phyloP scores from a whole-genome alignment of 2,113 vertebrate genomes.

The Indri indri region DNA sequence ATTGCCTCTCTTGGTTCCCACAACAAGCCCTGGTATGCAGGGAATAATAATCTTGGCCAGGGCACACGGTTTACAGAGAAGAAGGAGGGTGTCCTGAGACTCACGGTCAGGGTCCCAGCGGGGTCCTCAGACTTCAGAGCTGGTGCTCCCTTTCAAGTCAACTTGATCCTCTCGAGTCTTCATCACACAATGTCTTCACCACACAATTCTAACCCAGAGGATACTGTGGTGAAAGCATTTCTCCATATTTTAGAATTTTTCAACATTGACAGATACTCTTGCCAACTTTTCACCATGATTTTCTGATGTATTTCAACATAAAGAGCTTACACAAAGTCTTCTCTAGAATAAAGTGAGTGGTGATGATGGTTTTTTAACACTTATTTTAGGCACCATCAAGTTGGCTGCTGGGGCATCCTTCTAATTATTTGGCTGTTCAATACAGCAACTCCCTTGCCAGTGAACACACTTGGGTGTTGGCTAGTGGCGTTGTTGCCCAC shows the following conservation, averaged over 20 bases:
- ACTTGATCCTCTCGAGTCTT: neutral
- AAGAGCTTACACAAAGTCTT: neutral
- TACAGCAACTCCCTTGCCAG: neutral
- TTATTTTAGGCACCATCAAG: neutral
- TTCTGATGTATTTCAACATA: neutral
- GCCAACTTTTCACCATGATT: neutral
- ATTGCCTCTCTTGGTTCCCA: neutral
- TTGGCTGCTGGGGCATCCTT: neutral
- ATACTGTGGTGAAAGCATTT: neutral
- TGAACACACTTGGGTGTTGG: neutral
- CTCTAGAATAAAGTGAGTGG: neutral
- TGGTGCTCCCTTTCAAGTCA: neutral
- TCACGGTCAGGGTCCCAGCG: neutral
- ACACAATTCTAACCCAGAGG: neutral
- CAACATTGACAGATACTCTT: neutral
- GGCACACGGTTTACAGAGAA: neutral
- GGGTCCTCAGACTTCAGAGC: neutral
- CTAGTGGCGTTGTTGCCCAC: neutral
- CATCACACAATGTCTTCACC: neutral
- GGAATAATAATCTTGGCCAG: neutral
- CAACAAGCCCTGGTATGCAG: neutral
- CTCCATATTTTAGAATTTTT: neutral
- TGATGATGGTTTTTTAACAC: neutral
- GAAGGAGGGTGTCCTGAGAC: neutral
- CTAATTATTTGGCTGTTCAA: neutral